Base-by-base conservation (phyloP, 2,113 vertebrate genomes). In the Brevimyrus niger region DNA sequence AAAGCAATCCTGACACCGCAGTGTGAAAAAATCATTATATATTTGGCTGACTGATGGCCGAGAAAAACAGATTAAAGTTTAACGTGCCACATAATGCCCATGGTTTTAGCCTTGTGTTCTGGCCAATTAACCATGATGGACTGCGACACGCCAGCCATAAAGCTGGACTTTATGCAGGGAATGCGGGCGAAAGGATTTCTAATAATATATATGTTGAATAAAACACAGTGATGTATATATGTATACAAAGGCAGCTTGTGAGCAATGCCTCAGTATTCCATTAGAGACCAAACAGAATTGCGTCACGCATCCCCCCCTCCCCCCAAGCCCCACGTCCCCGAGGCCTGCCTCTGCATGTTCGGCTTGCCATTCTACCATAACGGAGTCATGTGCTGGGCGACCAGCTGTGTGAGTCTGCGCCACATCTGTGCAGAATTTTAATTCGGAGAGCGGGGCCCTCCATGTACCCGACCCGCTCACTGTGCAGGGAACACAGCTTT, bases 51-150 rank as follows among this genome's bases (percentile, higher is more conserved):
- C 76, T 76, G 88, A 50, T 58, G 51, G 69, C 47, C 6, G 51
- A 80, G 88, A 53, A 84, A 84, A 58, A 55, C 76, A 89, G 50
- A 89, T 89, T 89, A 89, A 89, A 83, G 88, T 83, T 89, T 58
- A 42, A 58, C 19, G 50, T 55, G 69, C 46, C 35, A 38, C 35
- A 31, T 76, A 82, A 88, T 19, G 87, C n/a, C 61, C 15, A 53
- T 82, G 61, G 47, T 27, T 88, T 88, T 31, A 35, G 44, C 69
- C 35, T 65, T 88, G n/a, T 50, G 44, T 38, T 83, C 48, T 82
- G 35, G 42, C 48, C 48, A 83, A 83, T 83, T 83, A 83, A 51
- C 47, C 31, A 11, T 47, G 38, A 58, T 58, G 69, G 73, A 15
- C 31, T 23, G 13, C 31, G 38, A 48, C 46, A 73, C 19, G 35